phyloP scores from a whole-genome alignment of 2,797 vertebrate species.

The Hydrocynus forskahlii region DNA sequence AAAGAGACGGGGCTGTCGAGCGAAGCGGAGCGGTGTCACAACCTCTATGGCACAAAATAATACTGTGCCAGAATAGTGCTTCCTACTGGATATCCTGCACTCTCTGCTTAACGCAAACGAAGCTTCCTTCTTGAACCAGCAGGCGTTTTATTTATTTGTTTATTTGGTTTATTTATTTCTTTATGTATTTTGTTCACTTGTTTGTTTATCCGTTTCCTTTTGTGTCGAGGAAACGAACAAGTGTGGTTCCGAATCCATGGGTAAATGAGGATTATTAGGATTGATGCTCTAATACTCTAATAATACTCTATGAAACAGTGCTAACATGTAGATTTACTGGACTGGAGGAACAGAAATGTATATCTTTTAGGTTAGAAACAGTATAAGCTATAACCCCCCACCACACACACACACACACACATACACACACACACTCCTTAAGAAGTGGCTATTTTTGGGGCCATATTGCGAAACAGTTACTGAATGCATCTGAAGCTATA shows the following conservation, averaged over 20 bases:
- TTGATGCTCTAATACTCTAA: constrained; percentile 20
- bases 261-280: constrained; percentile 64
- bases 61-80: constrained; percentile 84
- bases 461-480: constrained; percentile 72
- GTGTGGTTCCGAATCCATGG: constrained; percentile 67
- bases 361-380: constrained; percentile 81
- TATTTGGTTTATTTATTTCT: not conserved
- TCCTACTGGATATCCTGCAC: constrained; percentile 72
- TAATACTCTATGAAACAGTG: constrained; percentile 53
- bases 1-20: constrained; percentile 50
- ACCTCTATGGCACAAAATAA: constrained; percentile 69
- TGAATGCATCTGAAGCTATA: constrained; percentile 82
- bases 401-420: constrained; percentile 24
- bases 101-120: constrained; percentile 71
- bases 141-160: constrained; percentile 63
- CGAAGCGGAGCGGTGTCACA: constrained; percentile 71
- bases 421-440: constrained; percentile 65
- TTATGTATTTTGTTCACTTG: constrained; percentile 50
- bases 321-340: constrained; percentile 72
- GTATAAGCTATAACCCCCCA: constrained; percentile 77
- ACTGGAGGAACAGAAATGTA: constrained; percentile 63
- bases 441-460: constrained; percentile 74
- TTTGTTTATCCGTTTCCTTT: constrained; percentile 48
- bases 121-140: constrained; percentile 74
- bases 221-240: constrained; percentile 59